phyloP scores from a whole-genome alignment of 1,140 invertebrate genomes.

The Globodera ellingtonae region DNA sequence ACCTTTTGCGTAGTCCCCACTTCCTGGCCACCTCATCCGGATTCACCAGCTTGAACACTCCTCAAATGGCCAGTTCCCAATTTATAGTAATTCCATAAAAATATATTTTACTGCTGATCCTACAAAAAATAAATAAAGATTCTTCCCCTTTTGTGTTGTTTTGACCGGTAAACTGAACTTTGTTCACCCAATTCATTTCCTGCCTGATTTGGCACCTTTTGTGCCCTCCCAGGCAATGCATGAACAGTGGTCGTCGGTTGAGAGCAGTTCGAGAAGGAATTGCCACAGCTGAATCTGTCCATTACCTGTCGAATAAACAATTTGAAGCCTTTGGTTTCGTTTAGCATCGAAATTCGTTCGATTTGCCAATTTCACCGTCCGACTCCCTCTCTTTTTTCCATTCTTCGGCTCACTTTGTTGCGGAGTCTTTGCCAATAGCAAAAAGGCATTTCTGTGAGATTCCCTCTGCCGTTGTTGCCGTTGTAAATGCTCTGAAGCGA shows the following conservation, averaged over 20 bases:
- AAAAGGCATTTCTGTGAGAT: neutral
- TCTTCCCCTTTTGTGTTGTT: too few relatives aligned
- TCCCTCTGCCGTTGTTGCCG: neutral
- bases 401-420: constrained; percentile 17
- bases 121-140: too few relatives aligned
- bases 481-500: neutral
- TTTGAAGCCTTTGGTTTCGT: neutral
- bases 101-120: too few relatives aligned
- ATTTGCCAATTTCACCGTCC: neutral
- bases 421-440: constrained; percentile 26
- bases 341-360: neutral
- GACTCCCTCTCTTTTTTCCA: neutral
- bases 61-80: constrained; percentile 51
- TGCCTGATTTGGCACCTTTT: neutral
- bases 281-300: constrained; percentile 99
- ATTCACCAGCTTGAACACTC: constrained; percentile 78
- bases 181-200: too few relatives aligned
- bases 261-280: constrained; percentile 91
- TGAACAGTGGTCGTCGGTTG: constrained; percentile 82
- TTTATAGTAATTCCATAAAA: too few relatives aligned
- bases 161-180: too few relatives aligned
- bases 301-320: constrained; percentile 33
- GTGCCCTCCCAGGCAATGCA: constrained; percentile 90
- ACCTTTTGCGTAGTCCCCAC: constrained; percentile 92
- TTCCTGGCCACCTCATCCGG: constrained; percentile 90